A percentile compares a stretch with the other conserved stretches of the same genome.
Evolutionary conservation across 1,140 invertebrate genomes (phyloP).

Genomic region (Ceratosolen solmsi): DNA sequence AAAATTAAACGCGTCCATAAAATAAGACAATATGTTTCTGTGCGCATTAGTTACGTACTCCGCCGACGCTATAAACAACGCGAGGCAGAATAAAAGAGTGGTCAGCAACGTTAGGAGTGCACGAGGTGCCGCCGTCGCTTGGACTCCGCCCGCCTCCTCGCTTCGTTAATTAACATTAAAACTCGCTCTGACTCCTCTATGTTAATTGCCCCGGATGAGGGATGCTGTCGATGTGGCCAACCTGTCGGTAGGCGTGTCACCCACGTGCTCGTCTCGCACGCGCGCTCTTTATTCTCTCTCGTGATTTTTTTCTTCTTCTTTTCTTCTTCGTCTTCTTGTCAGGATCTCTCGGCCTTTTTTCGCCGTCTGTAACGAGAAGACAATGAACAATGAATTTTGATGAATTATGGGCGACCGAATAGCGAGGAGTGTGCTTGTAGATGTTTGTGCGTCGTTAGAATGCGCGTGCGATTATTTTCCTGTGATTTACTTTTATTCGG

Average conservation of each 20-base stretch:
- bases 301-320: constrained; percentile 5
- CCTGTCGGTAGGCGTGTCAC: constrained; percentile 55
- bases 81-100: constrained; percentile 28
- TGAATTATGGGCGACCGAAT: constrained; percentile 50
- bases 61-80: constrained; percentile 33
- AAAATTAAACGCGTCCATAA: constrained; percentile 47
- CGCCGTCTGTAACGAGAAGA: constrained; percentile 17
- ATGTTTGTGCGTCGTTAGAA: not conserved
- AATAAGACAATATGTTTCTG: constrained; percentile 38
- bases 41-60: not conserved
- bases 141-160: constrained; percentile 43
- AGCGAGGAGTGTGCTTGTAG: not conserved
- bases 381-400: constrained; percentile 58
- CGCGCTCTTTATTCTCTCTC: not conserved
- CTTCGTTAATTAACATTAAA: constrained; percentile 69
- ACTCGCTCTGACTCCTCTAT: constrained; percentile 51
- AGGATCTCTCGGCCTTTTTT: not conserved
- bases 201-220: constrained; percentile 56
- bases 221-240: constrained; percentile 29
- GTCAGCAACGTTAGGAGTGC: not conserved
- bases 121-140: not conserved
- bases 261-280: constrained; percentile 56
- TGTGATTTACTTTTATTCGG: not conserved
- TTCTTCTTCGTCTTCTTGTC: not conserved
- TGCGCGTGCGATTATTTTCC: not conserved